Conservation (phyloP, 2,888 invertebrate species). For the Eudemis profundana region DNA sequence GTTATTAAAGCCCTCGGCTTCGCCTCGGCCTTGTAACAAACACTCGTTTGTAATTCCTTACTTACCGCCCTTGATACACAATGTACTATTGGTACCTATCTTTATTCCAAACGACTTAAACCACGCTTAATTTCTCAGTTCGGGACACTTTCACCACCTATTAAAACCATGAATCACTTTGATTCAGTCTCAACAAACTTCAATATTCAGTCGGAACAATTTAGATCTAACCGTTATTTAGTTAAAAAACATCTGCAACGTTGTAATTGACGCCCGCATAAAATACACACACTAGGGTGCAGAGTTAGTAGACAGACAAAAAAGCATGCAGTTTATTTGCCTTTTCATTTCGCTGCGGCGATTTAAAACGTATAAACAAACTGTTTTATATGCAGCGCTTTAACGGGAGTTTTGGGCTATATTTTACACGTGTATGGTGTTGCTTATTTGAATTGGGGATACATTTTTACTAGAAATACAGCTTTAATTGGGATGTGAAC, state of each 20-base stretch:
- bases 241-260: slow-evolving; percentile 42
- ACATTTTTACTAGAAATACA: no score
- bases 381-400: slow-evolving; percentile 27
- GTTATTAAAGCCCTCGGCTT: no score
- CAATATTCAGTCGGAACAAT: slow-evolving; percentile 17
- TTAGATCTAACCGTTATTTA: slow-evolving; percentile 21
- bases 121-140: no score
- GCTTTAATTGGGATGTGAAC: no score
- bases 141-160: no score
- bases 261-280: slow-evolving; percentile 45
- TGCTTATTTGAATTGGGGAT: not conserved
- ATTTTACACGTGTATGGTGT: slow-evolving; percentile 2
- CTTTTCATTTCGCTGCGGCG: slow-evolving; percentile 32
- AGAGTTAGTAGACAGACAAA: slow-evolving; percentile 39
- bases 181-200: not conserved
- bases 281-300: slow-evolving; percentile 37
- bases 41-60: no score
- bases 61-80: no score
- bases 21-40: no score
- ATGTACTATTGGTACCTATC: no score
- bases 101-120: no score
- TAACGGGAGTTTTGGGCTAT: slow-evolving; percentile 13
- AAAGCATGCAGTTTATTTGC: slow-evolving; percentile 39
- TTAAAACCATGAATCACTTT: no score
- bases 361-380: slow-evolving; percentile 33